A percentile compares a stretch with the other conserved stretches of the same genome.
phyloP scores from a whole-genome alignment of 2,797 vertebrate genomes.

The Anableps anableps region DNA sequence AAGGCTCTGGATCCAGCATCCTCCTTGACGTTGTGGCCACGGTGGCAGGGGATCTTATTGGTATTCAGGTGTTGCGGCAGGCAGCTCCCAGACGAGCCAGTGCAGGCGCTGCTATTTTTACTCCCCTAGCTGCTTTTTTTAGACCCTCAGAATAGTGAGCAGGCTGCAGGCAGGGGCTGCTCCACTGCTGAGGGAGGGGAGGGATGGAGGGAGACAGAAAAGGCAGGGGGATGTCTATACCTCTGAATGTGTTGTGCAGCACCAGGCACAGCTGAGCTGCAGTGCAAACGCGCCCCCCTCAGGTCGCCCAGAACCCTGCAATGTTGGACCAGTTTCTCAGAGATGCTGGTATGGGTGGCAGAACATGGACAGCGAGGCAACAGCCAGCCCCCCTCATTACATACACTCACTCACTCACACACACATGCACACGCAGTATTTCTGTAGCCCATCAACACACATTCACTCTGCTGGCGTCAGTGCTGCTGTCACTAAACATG shows the following conservation, averaged over 20 bases:
- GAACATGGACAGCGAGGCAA: conserved; percentile 39
- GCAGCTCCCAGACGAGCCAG: conserved; percentile 91
- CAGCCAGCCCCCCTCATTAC: conserved; percentile 4
- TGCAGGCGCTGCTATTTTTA: conserved; percentile 95
- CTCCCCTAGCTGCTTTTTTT: conserved; percentile 95
- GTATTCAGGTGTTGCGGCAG: conserved; percentile 92
- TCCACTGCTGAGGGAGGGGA: conserved; percentile 59
- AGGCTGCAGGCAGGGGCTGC: conserved; percentile 76
- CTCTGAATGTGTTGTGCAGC: conserved; percentile 82
- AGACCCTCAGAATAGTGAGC: conserved; percentile 92
- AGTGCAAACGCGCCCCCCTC: conserved; percentile 61
- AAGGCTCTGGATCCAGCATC: conserved; percentile 47
- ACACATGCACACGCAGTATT: not conserved
- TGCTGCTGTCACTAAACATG: conserved; percentile 40
- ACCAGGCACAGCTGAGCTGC: conserved; percentile 43
- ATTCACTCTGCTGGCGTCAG: conserved; percentile 32
- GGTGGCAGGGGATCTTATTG: conserved; percentile 82
- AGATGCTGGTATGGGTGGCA: conserved; percentile 1
- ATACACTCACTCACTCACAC: conserved; percentile 8
- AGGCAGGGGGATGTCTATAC: conserved; percentile 83
- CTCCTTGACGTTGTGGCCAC: conserved; percentile 43
- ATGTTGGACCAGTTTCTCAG: conserved; percentile 17
- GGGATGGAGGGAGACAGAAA: conserved; percentile 35
- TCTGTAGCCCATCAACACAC: conserved; percentile 19
- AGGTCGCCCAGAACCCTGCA: conserved; percentile 39